Evolutionary conservation across 64 coral and sea anemone species (phyloP).

Genomic region (Pocillopora damicornis): DNA sequence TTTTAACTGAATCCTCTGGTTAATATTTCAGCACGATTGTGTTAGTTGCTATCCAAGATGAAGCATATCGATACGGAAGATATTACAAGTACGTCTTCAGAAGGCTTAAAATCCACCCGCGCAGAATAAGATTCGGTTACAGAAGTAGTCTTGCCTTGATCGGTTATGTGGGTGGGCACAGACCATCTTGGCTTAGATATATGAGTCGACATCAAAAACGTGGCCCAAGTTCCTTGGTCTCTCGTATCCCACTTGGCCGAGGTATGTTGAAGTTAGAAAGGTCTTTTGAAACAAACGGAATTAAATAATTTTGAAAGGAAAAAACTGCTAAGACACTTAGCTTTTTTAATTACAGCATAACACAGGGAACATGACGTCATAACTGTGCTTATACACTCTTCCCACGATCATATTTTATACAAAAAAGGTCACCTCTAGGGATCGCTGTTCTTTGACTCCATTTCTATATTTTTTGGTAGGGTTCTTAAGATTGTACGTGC

Average conservation of each 20-base stretch:
- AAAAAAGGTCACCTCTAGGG: no score
- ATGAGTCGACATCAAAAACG: neutral
- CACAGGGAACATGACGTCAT: no score
- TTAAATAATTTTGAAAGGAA: no score
- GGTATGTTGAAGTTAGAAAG: neutral
- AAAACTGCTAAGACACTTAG: no score
- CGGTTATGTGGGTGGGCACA: neutral
- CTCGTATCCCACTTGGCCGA: neutral
- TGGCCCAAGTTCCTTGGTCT: neutral
- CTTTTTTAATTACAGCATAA: no score
- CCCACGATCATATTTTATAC: no score
- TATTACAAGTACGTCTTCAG: neutral
- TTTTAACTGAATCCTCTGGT: no score
- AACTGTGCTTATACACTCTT: no score
- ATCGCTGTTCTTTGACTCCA: no score
- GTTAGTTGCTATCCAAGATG: neutral
- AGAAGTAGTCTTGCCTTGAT: slow-evolving; percentile 3
- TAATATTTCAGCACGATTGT: neutral
- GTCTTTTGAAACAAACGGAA: no score
- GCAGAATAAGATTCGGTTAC: neutral
- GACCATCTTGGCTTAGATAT: neutral
- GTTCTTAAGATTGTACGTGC: no score
- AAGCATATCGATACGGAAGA: neutral
- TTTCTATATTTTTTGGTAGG: no score
- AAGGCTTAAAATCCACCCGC: neutral